These are phyloP conservation scores for Acanthosepion lycidas DNA, from an alignment of 2,888 invertebrate genomes.

Conservation along the genomic window DNA sequence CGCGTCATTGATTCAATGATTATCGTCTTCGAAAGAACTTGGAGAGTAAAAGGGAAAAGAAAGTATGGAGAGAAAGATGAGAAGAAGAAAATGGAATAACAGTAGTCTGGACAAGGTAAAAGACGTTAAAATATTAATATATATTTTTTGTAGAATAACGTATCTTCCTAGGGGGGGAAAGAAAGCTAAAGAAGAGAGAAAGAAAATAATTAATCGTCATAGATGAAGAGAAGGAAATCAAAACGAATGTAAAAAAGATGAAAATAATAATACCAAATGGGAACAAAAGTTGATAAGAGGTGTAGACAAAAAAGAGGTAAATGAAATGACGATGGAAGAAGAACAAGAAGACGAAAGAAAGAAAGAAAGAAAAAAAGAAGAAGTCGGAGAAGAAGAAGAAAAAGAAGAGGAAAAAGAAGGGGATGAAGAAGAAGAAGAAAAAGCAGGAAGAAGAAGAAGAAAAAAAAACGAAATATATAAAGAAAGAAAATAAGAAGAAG, in stretches of 20 bases:
- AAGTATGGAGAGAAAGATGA: not conserved
- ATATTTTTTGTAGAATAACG: too few relatives aligned
- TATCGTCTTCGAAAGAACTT: not conserved
- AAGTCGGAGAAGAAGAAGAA: not conserved
- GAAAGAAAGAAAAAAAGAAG: not conserved
- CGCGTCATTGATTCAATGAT: not conserved
- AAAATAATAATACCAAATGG: not conserved
- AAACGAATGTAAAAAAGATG: not conserved
- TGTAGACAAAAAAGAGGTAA: not conserved
- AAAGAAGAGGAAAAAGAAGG: too few relatives aligned
- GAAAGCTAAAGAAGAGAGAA: not conserved
- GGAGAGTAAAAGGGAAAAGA: not conserved
- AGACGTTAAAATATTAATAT: not conserved
- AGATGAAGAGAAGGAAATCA: not conserved
- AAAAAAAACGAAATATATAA: not conserved
- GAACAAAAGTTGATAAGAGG: too few relatives aligned
- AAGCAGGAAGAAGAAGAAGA: not conserved
- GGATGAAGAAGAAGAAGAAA: not conserved
- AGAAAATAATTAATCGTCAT: not conserved
- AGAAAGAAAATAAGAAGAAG: not conserved
- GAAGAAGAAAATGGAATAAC: not conserved
- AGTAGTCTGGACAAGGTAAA: not conserved
- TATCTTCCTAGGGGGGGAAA: too few relatives aligned
- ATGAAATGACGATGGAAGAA: not conserved
- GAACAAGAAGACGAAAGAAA: not conserved